Evolutionary conservation across 2,888 invertebrate species (phyloP).

Genomic region (Tachina grossa): DNA sequence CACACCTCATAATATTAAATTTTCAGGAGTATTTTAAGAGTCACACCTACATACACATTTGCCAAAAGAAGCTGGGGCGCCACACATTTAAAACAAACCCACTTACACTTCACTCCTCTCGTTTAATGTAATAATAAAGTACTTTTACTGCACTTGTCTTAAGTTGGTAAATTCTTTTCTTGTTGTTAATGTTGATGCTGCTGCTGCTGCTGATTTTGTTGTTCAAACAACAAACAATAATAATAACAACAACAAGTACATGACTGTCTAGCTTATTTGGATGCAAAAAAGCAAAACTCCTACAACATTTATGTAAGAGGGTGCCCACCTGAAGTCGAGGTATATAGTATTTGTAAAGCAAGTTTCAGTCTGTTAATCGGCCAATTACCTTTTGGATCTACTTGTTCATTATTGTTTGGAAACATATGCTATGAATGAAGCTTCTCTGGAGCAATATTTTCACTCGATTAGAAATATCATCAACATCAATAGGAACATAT

Average conservation of each 20-base stretch:
- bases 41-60: constrained; percentile 26
- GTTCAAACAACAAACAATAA: constrained; percentile 28
- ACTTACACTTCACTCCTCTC: constrained; percentile 54
- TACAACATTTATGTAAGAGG: background rate
- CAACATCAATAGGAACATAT: too few species aligned
- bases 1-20: too few species aligned
- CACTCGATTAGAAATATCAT: too few species aligned
- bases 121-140: constrained; percentile 68
- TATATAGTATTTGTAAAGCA: too few species aligned
- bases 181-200: constrained; percentile 12
- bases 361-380: too few species aligned
- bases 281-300: constrained; percentile 17
- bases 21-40: constrained; percentile 1
- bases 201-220: constrained; percentile 18
- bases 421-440: too few species aligned
- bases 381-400: too few species aligned
- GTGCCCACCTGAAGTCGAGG: background rate
- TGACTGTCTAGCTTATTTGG: constrained; percentile 61
- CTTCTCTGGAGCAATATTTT: too few species aligned
- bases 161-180: constrained; percentile 43
- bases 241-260: constrained; percentile 47
- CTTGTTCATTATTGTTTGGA: too few species aligned
- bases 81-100: constrained; percentile 12
- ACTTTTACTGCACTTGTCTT: constrained; percentile 71
- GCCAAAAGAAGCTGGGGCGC: background rate